Evolutionary conservation across 1,140 invertebrate genomes (phyloP).

Genomic region (Ceratina japonica): DNA sequence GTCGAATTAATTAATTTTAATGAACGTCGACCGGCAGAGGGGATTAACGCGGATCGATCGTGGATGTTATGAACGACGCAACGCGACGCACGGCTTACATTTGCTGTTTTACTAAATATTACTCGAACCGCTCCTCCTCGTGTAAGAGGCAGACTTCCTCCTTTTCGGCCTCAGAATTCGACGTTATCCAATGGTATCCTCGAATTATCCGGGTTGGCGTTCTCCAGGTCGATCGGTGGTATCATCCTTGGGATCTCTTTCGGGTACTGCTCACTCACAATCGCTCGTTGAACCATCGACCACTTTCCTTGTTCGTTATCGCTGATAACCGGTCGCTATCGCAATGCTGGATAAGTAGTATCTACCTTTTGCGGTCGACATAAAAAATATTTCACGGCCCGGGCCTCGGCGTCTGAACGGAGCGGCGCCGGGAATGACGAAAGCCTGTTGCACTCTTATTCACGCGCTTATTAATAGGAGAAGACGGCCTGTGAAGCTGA

Average conservation of each 20-base stretch:
- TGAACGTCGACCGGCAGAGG: not conserved
- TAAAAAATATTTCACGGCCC: not conserved
- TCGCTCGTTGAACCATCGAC: no score
- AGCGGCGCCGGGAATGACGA: not conserved
- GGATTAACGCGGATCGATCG: not conserved
- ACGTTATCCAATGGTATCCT: no score
- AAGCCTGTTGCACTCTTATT: not conserved
- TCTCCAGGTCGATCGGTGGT: not conserved
- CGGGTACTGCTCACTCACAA: not conserved
- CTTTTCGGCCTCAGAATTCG: not conserved
- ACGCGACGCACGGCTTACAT: not conserved
- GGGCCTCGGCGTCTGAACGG: no score
- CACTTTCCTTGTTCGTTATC: conserved; percentile 23
- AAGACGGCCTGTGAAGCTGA: not conserved
- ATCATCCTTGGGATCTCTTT: not conserved
- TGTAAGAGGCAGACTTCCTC: no score
- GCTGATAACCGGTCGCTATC: conserved; percentile 24
- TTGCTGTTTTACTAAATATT: no score
- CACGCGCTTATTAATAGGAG: not conserved
- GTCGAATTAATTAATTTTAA: conserved; percentile 30
- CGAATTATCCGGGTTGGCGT: not conserved
- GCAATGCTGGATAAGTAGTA: conserved; percentile 18
- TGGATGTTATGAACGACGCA: not conserved
- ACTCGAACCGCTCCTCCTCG: no score
- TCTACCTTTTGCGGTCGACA: not conserved